A percentile compares a stretch with the other conserved stretches of the same genome.
These are phyloP conservation scores for Chiroxiphia lanceolata DNA, from an alignment of 2,797 vertebrate species.

Conservation along the genomic window DNA sequence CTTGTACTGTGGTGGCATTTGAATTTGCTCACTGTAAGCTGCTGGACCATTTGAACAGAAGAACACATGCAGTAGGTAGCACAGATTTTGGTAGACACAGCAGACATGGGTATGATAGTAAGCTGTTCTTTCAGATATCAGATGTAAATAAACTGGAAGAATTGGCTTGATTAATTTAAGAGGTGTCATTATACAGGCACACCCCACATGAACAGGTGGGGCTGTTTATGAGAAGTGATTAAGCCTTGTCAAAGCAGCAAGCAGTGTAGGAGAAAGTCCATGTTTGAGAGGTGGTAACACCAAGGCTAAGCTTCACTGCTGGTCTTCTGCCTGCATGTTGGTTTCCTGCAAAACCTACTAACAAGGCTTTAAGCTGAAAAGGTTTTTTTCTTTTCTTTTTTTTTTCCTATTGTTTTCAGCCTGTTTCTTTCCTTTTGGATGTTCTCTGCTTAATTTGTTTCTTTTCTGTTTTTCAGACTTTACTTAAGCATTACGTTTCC, in stretches of 20 bases:
- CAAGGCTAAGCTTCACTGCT: neutral
- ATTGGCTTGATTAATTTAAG: neutral
- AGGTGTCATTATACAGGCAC: neutral
- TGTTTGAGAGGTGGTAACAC: neutral
- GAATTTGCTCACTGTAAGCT: neutral
- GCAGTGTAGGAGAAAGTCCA: neutral
- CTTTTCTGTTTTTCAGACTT: constrained; percentile 85
- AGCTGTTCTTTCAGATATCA: neutral
- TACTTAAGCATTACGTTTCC: constrained; percentile 79
- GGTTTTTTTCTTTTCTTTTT: neutral
- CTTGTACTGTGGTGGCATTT: neutral
- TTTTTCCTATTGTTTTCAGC: neutral
- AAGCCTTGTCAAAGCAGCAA: neutral
- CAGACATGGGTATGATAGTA: neutral
- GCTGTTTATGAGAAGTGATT: neutral
- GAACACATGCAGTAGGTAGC: rapidly evolving
- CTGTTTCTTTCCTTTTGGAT: constrained; percentile 46
- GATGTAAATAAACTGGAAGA: neutral
- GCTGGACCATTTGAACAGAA: neutral
- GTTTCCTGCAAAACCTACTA: constrained; percentile 53
- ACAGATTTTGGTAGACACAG: neutral
- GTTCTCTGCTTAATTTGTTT: constrained; percentile 81
- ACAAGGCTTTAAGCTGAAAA: constrained; percentile 5
- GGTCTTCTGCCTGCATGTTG: constrained; percentile 7
- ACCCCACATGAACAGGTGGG: neutral